Evolutionary conservation across 2,888 invertebrate genomes (phyloP).

Genomic region (Cybosia mesomella): DNA sequence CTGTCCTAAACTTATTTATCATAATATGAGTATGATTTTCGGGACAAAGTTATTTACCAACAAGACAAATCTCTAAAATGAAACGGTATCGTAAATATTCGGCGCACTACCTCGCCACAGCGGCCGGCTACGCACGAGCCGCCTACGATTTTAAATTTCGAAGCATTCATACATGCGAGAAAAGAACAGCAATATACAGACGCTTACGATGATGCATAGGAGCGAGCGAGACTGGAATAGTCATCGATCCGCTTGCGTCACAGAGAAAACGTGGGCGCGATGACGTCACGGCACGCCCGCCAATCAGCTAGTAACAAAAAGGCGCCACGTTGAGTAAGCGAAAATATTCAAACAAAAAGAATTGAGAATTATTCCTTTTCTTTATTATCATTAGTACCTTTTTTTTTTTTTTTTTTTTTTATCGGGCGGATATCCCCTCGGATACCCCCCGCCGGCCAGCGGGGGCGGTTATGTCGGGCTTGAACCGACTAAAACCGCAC

Average conservation of each 20-base stretch:
- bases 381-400: too few relatives aligned
- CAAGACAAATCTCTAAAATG: constrained; percentile 71
- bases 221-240: constrained; percentile 59
- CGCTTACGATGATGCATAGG: constrained; percentile 27
- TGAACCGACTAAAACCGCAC: too few relatives aligned
- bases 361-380: constrained; percentile 6
- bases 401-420: too few relatives aligned
- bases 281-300: constrained; percentile 79
- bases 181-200: constrained; percentile 48
- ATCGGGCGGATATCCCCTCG: too few relatives aligned
- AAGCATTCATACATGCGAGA: constrained; percentile 78
- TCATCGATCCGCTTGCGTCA: constrained; percentile 86
- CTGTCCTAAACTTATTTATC: constrained; percentile 26
- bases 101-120: constrained; percentile 60
- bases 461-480: too few relatives aligned
- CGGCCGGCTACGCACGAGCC: constrained; percentile 76
- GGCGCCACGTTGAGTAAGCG: constrained; percentile 73
- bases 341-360: constrained; percentile 60
- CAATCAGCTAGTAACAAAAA: constrained; percentile 74
- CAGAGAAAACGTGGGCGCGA: constrained; percentile 82
- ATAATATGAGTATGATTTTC: constrained; percentile 30
- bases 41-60: constrained; percentile 68
- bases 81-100: constrained; percentile 65
- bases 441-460: too few relatives aligned
- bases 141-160: constrained; percentile 80